Evolutionary conservation across 35 echinoderm and acorn worm species (phyloP), one percentile per base, ranked within the genome.

Genomic region (Amphiura filiformis): DNA sequence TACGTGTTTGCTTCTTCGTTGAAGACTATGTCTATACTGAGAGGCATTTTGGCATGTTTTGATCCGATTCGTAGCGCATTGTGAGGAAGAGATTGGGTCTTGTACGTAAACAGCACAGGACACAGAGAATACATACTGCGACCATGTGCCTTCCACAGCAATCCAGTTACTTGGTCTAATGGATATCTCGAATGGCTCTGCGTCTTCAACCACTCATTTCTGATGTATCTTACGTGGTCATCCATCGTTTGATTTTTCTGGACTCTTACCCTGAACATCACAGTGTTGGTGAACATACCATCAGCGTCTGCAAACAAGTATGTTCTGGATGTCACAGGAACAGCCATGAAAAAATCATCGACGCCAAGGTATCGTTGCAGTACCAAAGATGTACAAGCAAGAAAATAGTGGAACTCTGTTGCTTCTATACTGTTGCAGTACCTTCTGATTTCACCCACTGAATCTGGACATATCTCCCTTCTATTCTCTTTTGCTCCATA

Each of bases 201-300:
- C 78, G 78, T 39, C 35, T 34, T 80, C 78, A 36, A 80, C 78
- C 78, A 80, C 35, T 80, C 30, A 32, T 37, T 32, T 36, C 13
- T 35, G 78, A 80, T 80, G 78, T 36, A 34, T 32, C 35, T 80
- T 1, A 80, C 78, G 26, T 12, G 35, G 34, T 36, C 78, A 35
- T 80, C 1, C 3, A 80, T 13, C 35, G 78, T 34, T 80, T 80
- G 78, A 23, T 80, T 36, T 32, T 34, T 80, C 13, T 80, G 2
- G 38, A 80, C 78, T 34, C 14, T 39, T 13, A 80, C 78, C 35
- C 78, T 80, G 34, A 80, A 80, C 34, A 80, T 4, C 78, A 80
- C 78, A 17, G 78, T 80, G 34, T 80, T 80, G 78, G 35, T 80
- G 38, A 80, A 80, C 78, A 80, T 35, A 15, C 78, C 78, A 36